These are phyloP conservation scores for Hippasteria phrygiana DNA, from an alignment of 53 echinoderm and acorn worm species.

Conservation along the genomic window DNA sequence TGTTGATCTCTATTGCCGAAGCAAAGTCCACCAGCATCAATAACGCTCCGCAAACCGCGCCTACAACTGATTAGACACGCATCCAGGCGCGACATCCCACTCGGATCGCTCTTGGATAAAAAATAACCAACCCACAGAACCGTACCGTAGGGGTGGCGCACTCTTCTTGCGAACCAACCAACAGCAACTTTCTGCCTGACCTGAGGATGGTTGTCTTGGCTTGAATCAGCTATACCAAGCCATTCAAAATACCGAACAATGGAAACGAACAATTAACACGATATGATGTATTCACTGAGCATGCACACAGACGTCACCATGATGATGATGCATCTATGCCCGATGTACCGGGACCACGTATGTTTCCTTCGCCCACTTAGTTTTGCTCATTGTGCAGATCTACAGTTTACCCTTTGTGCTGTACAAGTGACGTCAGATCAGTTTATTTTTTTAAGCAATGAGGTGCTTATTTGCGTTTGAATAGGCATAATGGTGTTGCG, in stretches of 20 bases:
- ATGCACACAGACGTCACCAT: neutral
- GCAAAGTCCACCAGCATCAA: constrained; percentile 2
- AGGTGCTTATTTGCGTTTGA: too few species aligned
- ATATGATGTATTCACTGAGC: neutral
- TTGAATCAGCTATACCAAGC: neutral
- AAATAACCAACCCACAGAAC: neutral
- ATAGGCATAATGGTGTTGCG: too few species aligned
- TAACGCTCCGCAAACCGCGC: constrained; percentile 16
- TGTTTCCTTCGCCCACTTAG: too few species aligned
- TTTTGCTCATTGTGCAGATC: too few species aligned
- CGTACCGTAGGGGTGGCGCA: constrained; percentile 1
- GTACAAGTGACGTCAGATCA: too few species aligned
- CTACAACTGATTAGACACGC: constrained; percentile 12
- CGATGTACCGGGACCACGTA: too few species aligned
- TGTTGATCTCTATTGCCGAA: neutral
- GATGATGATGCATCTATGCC: too few species aligned
- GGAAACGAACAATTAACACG: neutral
- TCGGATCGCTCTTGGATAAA: too few species aligned
- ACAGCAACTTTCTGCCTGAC: neutral
- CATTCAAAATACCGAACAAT: neutral
- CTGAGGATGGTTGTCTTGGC: neutral
- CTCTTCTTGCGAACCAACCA: neutral
- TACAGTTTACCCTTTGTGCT: too few species aligned
- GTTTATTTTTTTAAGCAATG: too few species aligned
- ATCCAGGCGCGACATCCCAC: neutral